phyloP scores from a whole-genome alignment of 2,888 invertebrate species.

The Spodoptera picta region DNA sequence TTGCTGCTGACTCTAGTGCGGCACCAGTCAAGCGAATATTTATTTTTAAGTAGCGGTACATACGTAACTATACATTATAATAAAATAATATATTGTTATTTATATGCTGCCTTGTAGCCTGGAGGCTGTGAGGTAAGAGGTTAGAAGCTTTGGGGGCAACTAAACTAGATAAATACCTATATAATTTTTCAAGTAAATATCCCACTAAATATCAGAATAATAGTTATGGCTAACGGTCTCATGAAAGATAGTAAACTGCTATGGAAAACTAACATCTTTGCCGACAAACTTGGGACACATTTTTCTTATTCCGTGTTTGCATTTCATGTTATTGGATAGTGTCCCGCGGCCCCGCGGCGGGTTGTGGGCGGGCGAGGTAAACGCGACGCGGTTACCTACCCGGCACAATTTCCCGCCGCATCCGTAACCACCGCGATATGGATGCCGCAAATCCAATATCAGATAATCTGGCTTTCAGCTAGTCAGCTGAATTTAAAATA shows the following conservation, averaged over 20 bases:
- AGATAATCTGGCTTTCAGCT: constrained; percentile 35
- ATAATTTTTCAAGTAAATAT: no score
- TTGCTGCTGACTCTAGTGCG: constrained; percentile 7
- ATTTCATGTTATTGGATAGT: constrained; percentile 19
- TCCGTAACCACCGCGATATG: constrained; percentile 35
- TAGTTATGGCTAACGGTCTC: no score
- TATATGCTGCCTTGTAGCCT: no score
- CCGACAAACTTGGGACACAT: neutral
- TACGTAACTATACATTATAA: neutral
- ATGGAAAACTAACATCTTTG: no score
- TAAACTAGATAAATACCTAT: no score
- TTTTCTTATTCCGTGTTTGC: constrained; percentile 4
- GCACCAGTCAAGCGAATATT: constrained; percentile 4
- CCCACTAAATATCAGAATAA: no score
- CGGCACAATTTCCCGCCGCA: constrained; percentile 41
- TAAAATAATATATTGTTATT: neutral
- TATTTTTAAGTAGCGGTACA: neutral
- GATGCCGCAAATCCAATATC: constrained; percentile 45
- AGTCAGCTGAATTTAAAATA: constrained; percentile 28
- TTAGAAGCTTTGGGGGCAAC: no score
- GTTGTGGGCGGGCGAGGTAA: constrained; percentile 19
- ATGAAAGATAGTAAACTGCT: no score
- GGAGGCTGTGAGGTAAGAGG: no score
- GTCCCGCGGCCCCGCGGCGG: constrained; percentile 17
- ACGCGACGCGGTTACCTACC: constrained; percentile 27